A percentile compares a stretch with the other conserved stretches of the same genome.
Evolutionary conservation across 2,113 vertebrate species (phyloP).

Genomic region (Stomatorhinus ivindoensis): DNA sequence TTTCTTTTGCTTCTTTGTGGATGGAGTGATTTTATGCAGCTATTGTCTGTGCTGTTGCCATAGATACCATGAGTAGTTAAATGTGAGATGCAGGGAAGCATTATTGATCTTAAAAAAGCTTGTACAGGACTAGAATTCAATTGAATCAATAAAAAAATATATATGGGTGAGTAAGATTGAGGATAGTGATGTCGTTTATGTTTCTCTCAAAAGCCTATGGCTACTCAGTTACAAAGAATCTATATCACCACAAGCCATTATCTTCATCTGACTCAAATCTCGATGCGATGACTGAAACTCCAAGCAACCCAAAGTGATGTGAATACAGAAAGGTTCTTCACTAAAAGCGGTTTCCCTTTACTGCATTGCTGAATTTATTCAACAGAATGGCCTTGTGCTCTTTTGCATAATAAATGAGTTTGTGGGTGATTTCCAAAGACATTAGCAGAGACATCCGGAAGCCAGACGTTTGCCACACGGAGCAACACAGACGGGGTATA

Average conservation of each 20-base stretch:
- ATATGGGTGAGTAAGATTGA: neutral
- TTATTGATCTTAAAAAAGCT: slow-evolving; percentile 10
- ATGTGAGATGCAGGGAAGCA: neutral
- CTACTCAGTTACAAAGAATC: neutral
- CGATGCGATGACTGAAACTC: neutral
- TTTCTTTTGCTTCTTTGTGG: slow-evolving; percentile 5
- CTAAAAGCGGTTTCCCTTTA: neutral
- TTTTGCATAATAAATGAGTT: neutral
- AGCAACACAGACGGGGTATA: neutral
- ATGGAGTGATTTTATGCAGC: slow-evolving; percentile 6
- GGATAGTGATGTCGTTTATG: neutral
- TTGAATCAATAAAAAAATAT: neutral
- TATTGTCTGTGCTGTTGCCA: slow-evolving; percentile 12
- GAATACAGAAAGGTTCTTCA: neutral
- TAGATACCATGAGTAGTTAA: slow-evolving; percentile 7
- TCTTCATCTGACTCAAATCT: neutral
- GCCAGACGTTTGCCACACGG: neutral
- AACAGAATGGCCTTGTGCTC: neutral
- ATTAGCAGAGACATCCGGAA: neutral
- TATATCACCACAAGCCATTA: neutral
- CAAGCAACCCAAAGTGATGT: neutral
- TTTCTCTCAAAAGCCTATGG: neutral
- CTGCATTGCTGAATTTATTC: neutral
- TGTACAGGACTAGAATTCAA: slow-evolving; percentile 9
- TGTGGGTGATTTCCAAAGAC: neutral